These are phyloP conservation scores for Drosophila lutescens DNA, from an alignment of 2,888 invertebrate species.

Conservation along the genomic window DNA sequence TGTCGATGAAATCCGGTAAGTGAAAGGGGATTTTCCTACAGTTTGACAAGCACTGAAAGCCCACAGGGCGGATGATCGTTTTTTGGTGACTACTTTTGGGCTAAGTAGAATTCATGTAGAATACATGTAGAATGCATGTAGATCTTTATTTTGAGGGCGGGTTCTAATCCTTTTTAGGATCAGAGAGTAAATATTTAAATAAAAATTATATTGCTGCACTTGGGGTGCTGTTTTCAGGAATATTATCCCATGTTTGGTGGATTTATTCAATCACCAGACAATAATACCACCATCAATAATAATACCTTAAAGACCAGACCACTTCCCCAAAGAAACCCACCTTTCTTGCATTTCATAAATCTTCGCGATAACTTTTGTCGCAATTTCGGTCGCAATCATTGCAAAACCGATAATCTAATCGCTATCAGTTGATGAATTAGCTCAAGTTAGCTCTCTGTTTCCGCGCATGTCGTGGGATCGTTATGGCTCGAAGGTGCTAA, in stretches of 20 bases:
- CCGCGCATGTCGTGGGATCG: conserved; percentile 11
- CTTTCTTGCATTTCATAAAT: conserved; percentile 32
- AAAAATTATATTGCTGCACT: too few relatives aligned
- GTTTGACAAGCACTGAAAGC: conserved; percentile 24
- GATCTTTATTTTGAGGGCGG: too few relatives aligned
- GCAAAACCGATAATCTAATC: conserved; percentile 27
- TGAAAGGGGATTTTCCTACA: conserved; percentile 31
- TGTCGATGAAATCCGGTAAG: conserved; percentile 83
- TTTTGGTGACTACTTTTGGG: conserved; percentile 47
- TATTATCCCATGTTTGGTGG: too few relatives aligned
- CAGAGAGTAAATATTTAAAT: too few relatives aligned
- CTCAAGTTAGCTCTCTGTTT: background rate
- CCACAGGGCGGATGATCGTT: background rate
- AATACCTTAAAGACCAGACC: too few relatives aligned
- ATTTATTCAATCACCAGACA: background rate
- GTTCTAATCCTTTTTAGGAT: background rate
- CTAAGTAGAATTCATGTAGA: background rate
- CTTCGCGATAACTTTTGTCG: conserved; percentile 13
- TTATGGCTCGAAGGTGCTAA: conserved; percentile 26
- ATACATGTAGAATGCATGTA: background rate
- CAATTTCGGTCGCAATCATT: conserved; percentile 5
- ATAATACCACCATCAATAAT: too few relatives aligned
- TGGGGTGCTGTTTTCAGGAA: too few relatives aligned
- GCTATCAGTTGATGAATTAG: conserved; percentile 7
- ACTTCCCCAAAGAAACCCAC: background rate